These are phyloP conservation scores for Enoplosus armatus DNA, from an alignment of 2,797 vertebrate species.

Conservation along the genomic window DNA sequence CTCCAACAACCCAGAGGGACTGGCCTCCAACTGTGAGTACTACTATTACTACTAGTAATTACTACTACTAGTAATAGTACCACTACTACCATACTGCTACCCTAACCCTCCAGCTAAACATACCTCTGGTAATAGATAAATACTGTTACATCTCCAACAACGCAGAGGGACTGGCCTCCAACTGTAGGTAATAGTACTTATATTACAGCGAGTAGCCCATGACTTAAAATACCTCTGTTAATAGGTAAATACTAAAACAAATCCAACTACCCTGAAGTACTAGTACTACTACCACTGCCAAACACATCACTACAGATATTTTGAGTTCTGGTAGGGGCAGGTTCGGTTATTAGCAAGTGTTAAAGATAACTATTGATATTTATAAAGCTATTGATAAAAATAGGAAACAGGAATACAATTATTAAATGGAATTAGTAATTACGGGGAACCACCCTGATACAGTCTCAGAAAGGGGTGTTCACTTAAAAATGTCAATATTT, in stretches of 20 bases:
- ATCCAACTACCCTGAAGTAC: neutral
- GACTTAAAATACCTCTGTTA: neutral
- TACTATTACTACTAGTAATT: neutral
- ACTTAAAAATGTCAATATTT: no score
- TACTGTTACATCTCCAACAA: neutral
- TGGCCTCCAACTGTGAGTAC: constrained; percentile 83
- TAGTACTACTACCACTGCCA: neutral
- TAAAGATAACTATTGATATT: no score
- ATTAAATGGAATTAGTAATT: no score
- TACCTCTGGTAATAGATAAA: neutral
- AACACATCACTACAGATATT: neutral
- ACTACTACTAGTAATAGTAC: neutral
- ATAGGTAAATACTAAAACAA: neutral
- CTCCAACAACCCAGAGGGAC: constrained; percentile 92
- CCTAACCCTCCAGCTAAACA: neutral
- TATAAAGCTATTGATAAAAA: no score
- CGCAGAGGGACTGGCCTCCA: neutral
- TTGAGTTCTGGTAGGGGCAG: no score
- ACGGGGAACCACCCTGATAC: no score
- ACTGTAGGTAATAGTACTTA: neutral
- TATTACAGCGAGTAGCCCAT: neutral
- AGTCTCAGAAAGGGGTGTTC: no score
- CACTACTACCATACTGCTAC: neutral
- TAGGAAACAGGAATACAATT: no score
- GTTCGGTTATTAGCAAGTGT: no score